phyloP scores from a whole-genome alignment of 2,888 invertebrate genomes.

The Norana najaformis region DNA sequence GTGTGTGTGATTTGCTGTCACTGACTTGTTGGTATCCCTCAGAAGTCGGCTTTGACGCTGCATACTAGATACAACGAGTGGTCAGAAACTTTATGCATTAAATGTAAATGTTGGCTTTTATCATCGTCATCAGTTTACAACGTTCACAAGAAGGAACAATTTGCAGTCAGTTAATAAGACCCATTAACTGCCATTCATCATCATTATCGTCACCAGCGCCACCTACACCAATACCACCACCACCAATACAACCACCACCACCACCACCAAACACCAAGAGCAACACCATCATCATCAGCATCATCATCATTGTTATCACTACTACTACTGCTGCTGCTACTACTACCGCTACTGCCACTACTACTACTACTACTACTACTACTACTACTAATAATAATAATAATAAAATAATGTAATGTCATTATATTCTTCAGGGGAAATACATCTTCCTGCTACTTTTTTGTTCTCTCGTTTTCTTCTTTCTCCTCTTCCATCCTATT shows the following conservation, averaged over 20 bases:
- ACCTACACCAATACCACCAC: neutral
- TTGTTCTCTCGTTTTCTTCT: neutral
- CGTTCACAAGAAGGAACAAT: too few species aligned
- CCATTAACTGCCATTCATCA: neutral
- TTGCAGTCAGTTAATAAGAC: too few species aligned
- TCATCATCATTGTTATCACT: neutral
- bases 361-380: too few species aligned
- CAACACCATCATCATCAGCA: neutral
- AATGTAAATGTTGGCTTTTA: too few species aligned
- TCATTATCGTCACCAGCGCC: neutral
- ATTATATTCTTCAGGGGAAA: too few species aligned
- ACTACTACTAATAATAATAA: too few species aligned
- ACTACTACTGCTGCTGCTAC: neutral
- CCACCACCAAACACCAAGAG: too few species aligned
- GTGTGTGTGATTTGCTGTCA: neutral
- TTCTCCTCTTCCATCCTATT: neutral
- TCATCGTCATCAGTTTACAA: too few species aligned
- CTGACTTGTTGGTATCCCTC: neutral
- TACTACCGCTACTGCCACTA: neutral
- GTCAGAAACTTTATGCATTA: too few species aligned
- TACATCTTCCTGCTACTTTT: too few species aligned
- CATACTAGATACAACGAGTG: neutral
- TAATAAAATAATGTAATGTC: too few species aligned
- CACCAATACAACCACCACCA: neutral
- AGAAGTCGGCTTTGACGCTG: neutral